phyloP scores from a whole-genome alignment of 30 jellyfish, hydroid and myxozoan genomes.

The Morbakka virulenta region DNA sequence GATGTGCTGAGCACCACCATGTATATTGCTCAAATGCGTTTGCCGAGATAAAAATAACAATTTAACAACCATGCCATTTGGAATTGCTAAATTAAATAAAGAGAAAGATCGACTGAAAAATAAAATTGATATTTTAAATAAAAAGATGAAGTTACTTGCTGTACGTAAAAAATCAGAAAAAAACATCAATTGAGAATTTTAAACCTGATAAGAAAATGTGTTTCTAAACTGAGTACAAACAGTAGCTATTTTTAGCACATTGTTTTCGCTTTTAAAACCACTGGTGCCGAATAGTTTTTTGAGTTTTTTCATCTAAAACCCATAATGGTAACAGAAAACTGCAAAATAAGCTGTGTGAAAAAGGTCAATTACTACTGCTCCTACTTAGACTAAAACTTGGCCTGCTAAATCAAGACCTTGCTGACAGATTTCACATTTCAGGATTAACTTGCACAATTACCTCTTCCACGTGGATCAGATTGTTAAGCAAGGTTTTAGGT shows the following conservation, averaged over 20 bases:
- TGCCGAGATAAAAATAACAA: too few species aligned
- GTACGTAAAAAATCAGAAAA: background rate
- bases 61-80: too few species aligned
- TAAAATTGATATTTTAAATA: background rate
- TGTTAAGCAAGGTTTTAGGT: constrained; percentile 32
- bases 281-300: background rate
- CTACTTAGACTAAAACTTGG: constrained; percentile 53
- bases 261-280: background rate
- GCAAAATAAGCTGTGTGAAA: background rate
- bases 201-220: constrained; percentile 6
- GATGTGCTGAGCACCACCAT: too few species aligned
- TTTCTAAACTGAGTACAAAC: constrained; percentile 19
- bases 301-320: background rate
- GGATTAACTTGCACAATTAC: constrained; percentile 40
- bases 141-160: background rate
- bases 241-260: constrained; percentile 1
- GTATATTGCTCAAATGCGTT: too few species aligned
- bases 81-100: background rate
- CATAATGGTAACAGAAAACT: background rate
- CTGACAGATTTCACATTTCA: constrained; percentile 57
- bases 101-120: constrained; percentile 9
- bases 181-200: constrained; percentile 6
- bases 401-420: constrained; percentile 49
- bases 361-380: constrained; percentile 34
- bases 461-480: too few species aligned